phyloP scores from a whole-genome alignment of 2,113 vertebrate genomes.

The Helogale parvula region DNA sequence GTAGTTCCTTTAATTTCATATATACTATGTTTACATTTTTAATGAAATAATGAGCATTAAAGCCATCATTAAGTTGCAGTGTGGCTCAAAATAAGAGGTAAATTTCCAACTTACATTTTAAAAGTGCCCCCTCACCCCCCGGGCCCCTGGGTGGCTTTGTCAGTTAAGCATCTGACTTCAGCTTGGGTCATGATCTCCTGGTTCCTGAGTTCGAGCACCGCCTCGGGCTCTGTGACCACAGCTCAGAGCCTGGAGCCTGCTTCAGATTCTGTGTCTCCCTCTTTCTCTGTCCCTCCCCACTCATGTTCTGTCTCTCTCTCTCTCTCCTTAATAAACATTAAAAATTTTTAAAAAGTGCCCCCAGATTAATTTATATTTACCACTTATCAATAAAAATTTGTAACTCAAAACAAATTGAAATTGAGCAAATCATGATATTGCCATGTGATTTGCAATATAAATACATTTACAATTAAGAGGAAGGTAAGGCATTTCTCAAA shows the following conservation, averaged over 20 bases:
- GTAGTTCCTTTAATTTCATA: background rate
- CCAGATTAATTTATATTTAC: conserved; percentile 22
- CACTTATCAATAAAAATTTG: conserved; percentile 67
- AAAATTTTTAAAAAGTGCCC: background rate
- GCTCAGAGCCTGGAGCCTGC: too few relatives aligned
- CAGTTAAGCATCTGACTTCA: too few relatives aligned
- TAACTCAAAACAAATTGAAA: conserved; percentile 41
- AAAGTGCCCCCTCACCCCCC: too few relatives aligned
- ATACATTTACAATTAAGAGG: background rate
- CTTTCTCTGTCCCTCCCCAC: too few relatives aligned
- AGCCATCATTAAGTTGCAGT: background rate
- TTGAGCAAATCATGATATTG: too few relatives aligned
- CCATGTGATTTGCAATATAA: background rate
- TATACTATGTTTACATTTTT: background rate
- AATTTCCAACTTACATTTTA: conserved; percentile 29
- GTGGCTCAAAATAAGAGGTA: background rate
- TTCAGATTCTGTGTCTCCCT: too few relatives aligned
- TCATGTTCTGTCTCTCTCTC: too few relatives aligned
- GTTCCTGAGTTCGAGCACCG: too few relatives aligned
- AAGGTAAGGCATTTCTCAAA: background rate
- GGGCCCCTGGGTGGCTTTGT: too few relatives aligned
- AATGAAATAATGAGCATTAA: background rate
- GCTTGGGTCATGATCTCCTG: too few relatives aligned
- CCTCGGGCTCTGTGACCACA: too few relatives aligned
- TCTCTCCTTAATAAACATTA: too few relatives aligned